Evolutionary conservation across 2,888 invertebrate species (phyloP).

Genomic region (Emmelina monodactyla): DNA sequence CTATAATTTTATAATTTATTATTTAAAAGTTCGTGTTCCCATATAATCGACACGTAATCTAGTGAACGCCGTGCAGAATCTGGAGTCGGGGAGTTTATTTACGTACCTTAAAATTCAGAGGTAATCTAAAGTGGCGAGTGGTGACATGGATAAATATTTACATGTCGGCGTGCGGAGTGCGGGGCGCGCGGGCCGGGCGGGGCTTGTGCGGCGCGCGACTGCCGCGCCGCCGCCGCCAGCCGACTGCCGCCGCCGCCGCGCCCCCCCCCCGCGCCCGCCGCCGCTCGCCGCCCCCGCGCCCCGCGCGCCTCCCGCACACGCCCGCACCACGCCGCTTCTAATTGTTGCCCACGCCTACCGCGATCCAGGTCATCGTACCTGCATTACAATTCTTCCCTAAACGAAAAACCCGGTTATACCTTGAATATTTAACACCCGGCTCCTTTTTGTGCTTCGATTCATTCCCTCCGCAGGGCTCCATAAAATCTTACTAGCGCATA

Average conservation of each 20-base stretch:
- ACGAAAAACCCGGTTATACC: constrained; percentile 31
- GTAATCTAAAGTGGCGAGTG: constrained; percentile 65
- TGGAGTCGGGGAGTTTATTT: constrained; percentile 43
- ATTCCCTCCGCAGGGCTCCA: constrained; percentile 32
- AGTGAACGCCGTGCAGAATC: constrained; percentile 44
- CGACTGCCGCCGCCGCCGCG: constrained; percentile 33
- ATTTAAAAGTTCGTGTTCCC: constrained; percentile 20
- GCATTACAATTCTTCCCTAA: constrained; percentile 39
- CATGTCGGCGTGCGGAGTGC: constrained; percentile 38
- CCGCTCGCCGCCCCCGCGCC: constrained; percentile 21
- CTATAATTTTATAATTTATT: constrained; percentile 34
- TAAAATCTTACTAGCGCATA: constrained; percentile 42
- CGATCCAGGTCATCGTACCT: constrained; percentile 57
- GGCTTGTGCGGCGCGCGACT: constrained; percentile 19
- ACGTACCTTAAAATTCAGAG: constrained; percentile 65
- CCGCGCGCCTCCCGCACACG: constrained; percentile 20
- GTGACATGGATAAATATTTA: constrained; percentile 66
- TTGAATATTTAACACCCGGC: constrained; percentile 40
- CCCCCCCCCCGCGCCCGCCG: constrained; percentile 44
- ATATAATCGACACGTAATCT: constrained; percentile 21
- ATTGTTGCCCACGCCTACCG: constrained; percentile 49
- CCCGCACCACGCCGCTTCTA: constrained; percentile 43
- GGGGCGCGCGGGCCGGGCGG: constrained; percentile 28
- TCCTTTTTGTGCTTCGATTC: constrained; percentile 28
- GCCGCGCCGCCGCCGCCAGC: constrained; percentile 36